A percentile compares a stretch with the other conserved stretches of the same genome.
phyloP scores from a whole-genome alignment of 2,797 vertebrate species.

The Paramormyrops hopkinsi region DNA sequence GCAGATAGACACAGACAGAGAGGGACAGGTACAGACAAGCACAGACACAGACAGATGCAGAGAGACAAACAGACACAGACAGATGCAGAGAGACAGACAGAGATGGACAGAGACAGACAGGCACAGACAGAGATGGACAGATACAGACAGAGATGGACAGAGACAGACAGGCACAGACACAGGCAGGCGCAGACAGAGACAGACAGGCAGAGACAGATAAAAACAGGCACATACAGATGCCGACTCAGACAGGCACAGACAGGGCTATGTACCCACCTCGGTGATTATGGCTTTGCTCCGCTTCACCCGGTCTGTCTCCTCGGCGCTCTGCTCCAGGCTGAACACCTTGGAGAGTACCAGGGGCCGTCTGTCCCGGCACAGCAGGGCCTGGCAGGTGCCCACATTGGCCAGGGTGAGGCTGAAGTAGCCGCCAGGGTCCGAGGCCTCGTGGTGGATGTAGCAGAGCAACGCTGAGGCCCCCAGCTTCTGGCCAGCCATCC shows the following conservation, averaged over 20 bases:
- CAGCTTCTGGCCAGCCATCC: conserved; percentile 92
- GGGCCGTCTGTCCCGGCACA: conserved; percentile 80
- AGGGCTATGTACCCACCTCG: conserved; percentile 64
- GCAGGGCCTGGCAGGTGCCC: conserved; percentile 83
- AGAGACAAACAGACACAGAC: neutral
- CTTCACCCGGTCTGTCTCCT: conserved; percentile 85
- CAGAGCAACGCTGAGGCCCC: conserved; percentile 89
- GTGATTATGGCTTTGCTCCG: conserved; percentile 91
- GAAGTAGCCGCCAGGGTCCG: conserved; percentile 71
- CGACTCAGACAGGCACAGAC: neutral
- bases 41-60: neutral
- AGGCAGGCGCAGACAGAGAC: neutral
- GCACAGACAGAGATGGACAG: no score
- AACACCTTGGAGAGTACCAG: conserved; percentile 83
- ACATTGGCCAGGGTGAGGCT: conserved; percentile 88
- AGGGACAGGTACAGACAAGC: no score
- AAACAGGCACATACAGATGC: neutral
- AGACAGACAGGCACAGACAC: neutral
- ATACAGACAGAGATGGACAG: neutral
- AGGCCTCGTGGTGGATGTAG: conserved; percentile 76
- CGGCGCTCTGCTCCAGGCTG: conserved; percentile 78
- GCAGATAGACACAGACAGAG: neutral
- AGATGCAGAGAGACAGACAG: neutral
- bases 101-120: neutral
- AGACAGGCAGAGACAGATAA: neutral